Base-by-base conservation (phyloP, 2,888 invertebrate species). In the Pandemis corylana region DNA sequence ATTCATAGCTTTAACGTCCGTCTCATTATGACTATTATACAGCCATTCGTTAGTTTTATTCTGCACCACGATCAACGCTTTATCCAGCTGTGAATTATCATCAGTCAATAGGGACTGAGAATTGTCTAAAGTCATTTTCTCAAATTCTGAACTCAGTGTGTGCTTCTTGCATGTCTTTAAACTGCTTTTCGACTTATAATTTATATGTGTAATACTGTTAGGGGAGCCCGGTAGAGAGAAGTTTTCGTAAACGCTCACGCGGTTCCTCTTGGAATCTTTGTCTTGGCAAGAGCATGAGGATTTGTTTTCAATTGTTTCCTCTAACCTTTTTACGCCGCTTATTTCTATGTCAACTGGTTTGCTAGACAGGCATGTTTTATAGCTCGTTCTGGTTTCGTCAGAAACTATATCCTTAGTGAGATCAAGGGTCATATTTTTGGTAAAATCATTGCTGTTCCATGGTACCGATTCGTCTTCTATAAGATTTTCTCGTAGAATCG, bases 151-250 rank as follows among this genome's bases (percentile, higher is more conserved):
- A 69, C 76, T 77, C 12, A 77, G 66, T 0, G 78, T 75, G 6
- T 69, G 51, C 36, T 72, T 76, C 64, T 83, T 86, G 46, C 75
- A 76, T 66, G 87, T 90, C 73, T 87, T 91, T 44, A 94, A 81
- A 81, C 83, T 89, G 7, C 81, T 90, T 77, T 91, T 94, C 0
- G 88, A 82, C 15, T 93, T 88, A 76, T 94, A 94, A 77, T 94
- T 94, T 36, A 74, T 86, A 78, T 94, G 94, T 0, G 87, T 87
- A 46, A 94, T 90, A 71, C 85, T 87, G 63, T 84, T 90, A 0
- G 94, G 94, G 1, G 94, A 94, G 2, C 93, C 92, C 0, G 94
- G 93, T 15, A 94, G 76, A 0, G 94, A 94, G 75, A 94, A 94
- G 75, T 94, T 91, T 72, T 94, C 89, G 49, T 93, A 94, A 1